Percentiles rank a stretch among this genome's conserved stretches.
phyloP scores from a whole-genome alignment of 2,797 vertebrate species.

The Gymnodraco acuticeps region DNA sequence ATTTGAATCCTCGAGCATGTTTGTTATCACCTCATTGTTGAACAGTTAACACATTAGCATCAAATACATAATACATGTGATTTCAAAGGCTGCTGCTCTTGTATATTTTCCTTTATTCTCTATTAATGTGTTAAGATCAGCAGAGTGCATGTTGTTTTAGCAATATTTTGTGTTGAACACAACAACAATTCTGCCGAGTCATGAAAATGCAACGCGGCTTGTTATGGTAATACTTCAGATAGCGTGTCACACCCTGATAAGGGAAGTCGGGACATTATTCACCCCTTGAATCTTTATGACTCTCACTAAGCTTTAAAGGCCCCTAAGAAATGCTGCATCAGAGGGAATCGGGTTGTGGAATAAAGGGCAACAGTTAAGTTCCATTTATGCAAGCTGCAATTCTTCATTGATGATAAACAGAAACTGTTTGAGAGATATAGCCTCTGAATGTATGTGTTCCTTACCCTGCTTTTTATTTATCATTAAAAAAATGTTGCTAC shows the following conservation, averaged over 20 bases:
- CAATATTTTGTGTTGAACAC: slow-evolving; percentile 68
- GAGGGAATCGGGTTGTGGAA: slow-evolving; percentile 54
- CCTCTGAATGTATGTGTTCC: not conserved
- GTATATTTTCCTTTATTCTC: not conserved
- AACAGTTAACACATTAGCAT: slow-evolving; percentile 37
- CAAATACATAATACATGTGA: slow-evolving; percentile 52
- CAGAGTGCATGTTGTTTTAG: slow-evolving; percentile 35
- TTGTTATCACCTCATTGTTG: slow-evolving; percentile 15
- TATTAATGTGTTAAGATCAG: slow-evolving; percentile 51
- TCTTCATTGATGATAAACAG: slow-evolving; percentile 19
- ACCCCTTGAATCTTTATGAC: slow-evolving; percentile 60
- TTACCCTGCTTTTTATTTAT: slow-evolving; percentile 6
- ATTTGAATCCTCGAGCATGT: slow-evolving; percentile 14
- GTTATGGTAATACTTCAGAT: slow-evolving; percentile 69
- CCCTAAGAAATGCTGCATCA: slow-evolving; percentile 48
- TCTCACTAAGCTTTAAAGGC: slow-evolving; percentile 57
- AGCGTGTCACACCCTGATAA: slow-evolving; percentile 69
- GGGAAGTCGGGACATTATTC: slow-evolving; percentile 64
- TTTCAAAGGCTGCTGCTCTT: slow-evolving; percentile 43
- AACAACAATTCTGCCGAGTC: slow-evolving; percentile 53
- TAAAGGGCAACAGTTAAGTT: slow-evolving; percentile 48
- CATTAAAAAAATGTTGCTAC: not conserved
- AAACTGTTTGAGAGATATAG: slow-evolving; percentile 30
- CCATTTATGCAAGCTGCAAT: slow-evolving; percentile 33
- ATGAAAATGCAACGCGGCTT: slow-evolving; percentile 62